A percentile compares a stretch with the other conserved stretches of the same genome.
phyloP scores from a whole-genome alignment of 1,140 invertebrate genomes.

The Bombyx mandarina region DNA sequence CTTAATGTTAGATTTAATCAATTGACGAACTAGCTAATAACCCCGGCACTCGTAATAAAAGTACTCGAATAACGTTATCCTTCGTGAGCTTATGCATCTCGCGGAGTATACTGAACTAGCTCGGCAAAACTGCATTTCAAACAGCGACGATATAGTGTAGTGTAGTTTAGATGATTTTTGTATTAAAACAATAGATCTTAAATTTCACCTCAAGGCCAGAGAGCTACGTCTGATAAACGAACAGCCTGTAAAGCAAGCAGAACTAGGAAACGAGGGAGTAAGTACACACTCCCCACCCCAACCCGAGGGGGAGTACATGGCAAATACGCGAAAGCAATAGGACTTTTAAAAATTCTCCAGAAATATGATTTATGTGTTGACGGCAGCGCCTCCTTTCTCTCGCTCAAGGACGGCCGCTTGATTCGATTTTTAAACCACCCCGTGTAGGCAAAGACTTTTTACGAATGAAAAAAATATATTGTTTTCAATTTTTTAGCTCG shows the following conservation, averaged over 20 bases:
- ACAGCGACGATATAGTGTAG: too few species aligned
- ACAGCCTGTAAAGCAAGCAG: slow-evolving; percentile 46
- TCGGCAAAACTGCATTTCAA: too few species aligned
- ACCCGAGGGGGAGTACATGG: slow-evolving; percentile 62
- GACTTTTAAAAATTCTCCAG: slow-evolving; percentile 71
- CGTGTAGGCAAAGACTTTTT: slow-evolving; percentile 21
- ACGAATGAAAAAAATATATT: slow-evolving; percentile 21
- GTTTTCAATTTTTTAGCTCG: slow-evolving; percentile 11
- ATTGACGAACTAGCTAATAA: too few species aligned
- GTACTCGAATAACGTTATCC: too few species aligned
- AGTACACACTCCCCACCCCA: slow-evolving; percentile 57
- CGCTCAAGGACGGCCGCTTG: slow-evolving; percentile 60
- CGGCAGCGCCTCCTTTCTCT: slow-evolving; percentile 56
- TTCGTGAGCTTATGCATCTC: too few species aligned
- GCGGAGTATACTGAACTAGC: too few species aligned
- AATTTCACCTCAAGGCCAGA: slow-evolving; percentile 1
- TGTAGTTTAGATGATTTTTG: too few species aligned
- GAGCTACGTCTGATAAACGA: neutral
- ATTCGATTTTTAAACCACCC: slow-evolving; percentile 69
- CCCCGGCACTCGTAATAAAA: too few species aligned
- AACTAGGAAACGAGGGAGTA: slow-evolving; percentile 70
- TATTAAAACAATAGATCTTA: neutral
- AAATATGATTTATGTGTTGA: slow-evolving; percentile 72
- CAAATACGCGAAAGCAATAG: slow-evolving; percentile 72
- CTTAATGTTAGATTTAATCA: too few species aligned